phyloP scores from a whole-genome alignment of 2,888 invertebrate species.

The Cactoblastis cactorum region DNA sequence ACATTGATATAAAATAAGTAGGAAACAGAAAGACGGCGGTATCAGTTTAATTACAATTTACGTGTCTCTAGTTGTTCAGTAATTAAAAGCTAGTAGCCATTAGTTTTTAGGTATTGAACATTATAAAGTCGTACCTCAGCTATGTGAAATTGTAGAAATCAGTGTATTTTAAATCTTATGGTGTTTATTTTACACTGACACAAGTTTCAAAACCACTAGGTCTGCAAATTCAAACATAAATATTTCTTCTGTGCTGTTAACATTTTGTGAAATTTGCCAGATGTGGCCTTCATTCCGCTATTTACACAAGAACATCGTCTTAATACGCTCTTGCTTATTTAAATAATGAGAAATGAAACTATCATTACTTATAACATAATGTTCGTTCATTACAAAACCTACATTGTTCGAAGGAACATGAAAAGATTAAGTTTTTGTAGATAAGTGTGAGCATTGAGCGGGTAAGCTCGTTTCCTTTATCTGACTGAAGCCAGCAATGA shows the following conservation, averaged over 20 bases:
- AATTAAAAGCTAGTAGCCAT: too few relatives aligned
- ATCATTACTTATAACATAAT: conserved; percentile 1
- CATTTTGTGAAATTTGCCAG: conserved; percentile 11
- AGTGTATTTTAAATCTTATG: too few relatives aligned
- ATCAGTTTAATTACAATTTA: too few relatives aligned
- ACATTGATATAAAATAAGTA: not conserved
- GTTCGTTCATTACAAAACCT: conserved; percentile 2
- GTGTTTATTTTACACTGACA: too few relatives aligned
- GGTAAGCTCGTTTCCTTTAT: conserved; percentile 12
- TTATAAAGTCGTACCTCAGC: too few relatives aligned
- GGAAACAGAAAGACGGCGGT: not conserved
- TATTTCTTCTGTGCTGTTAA: not conserved
- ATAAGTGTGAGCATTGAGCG: not conserved
- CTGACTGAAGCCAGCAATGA: conserved; percentile 7
- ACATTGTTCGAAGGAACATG: not conserved
- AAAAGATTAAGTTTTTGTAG: conserved; percentile 5
- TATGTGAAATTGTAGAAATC: not conserved
- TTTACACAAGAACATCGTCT: conserved; percentile 17
- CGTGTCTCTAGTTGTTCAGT: too few relatives aligned
- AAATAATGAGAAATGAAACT: conserved; percentile 3
- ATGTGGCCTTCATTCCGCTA: conserved; percentile 19
- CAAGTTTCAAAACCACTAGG: too few relatives aligned
- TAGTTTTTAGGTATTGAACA: too few relatives aligned
- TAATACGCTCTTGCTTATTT: conserved; percentile 9
- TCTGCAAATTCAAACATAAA: not conserved